Conservation (phyloP, 1,140 invertebrate species). For the Zaprionus nigranus region DNA sequence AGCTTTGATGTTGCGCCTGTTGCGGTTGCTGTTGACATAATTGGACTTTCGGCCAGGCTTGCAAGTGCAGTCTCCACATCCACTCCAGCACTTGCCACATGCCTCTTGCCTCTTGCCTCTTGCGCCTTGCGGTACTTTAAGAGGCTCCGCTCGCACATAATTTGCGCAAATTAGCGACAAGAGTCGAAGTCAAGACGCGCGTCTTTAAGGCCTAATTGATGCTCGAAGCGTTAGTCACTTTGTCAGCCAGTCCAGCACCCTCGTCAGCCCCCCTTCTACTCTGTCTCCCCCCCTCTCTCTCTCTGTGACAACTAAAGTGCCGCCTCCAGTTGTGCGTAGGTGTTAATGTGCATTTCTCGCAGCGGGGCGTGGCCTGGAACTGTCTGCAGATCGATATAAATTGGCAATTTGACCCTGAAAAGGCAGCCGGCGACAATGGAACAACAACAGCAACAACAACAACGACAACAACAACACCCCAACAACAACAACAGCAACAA, state of each 20-base stretch:
- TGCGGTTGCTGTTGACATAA: conserved; percentile 81
- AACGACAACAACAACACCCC: not conserved
- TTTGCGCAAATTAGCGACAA: conserved; percentile 81
- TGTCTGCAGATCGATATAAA: conserved; percentile 65
- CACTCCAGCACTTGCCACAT: conserved; percentile 23
- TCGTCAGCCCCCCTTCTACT: conserved; percentile 6
- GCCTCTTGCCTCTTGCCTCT: not conserved
- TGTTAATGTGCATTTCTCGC: conserved; percentile 53
- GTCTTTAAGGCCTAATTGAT: conserved; percentile 79
- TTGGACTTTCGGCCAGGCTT: conserved; percentile 71
- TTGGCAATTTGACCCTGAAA: conserved; percentile 74
- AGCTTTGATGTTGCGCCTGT: conserved; percentile 75
- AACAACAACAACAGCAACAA: conserved; percentile 20
- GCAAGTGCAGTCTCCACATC: no score
- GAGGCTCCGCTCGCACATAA: conserved; percentile 72
- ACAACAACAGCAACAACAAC: not conserved
- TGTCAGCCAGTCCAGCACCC: conserved; percentile 7
- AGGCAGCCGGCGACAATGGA: conserved; percentile 24
- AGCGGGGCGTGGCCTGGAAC: conserved; percentile 32
- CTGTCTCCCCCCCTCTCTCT: not conserved
- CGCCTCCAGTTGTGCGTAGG: conserved; percentile 40
- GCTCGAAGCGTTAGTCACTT: conserved; percentile 55
- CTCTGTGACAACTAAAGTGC: conserved; percentile 3
- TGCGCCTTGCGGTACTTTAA: conserved; percentile 76
- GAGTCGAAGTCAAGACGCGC: conserved; percentile 59